Evolutionary conservation across 2,113 vertebrate genomes (phyloP).

Genomic region (Malurus alboscapulatus): DNA sequence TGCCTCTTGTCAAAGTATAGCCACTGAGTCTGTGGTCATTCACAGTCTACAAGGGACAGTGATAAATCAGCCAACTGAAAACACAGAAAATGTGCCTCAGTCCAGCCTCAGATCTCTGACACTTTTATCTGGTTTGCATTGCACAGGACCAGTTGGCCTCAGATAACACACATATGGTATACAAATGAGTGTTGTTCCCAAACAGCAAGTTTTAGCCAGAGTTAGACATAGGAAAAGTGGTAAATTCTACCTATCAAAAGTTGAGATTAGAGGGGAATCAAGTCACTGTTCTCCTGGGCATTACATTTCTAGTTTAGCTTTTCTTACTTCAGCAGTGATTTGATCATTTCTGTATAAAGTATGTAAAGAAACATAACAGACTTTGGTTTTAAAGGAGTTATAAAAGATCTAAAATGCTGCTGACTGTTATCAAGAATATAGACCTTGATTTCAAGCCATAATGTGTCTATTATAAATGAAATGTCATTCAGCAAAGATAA

Average conservation of each 20-base stretch:
- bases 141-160: neutral
- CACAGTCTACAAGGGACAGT: neutral
- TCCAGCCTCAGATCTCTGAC: neutral
- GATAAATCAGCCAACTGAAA: neutral
- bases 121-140: neutral
- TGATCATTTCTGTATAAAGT: neutral
- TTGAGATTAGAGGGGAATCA: neutral
- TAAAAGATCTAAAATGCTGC: neutral
- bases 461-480: neutral
- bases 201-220: neutral
- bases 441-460: neutral
- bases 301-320: neutral
- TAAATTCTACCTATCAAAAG: neutral
- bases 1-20: fast-evolving
- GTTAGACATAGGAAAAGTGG: neutral
- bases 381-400: neutral
- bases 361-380: neutral
- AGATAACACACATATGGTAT: neutral
- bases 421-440: neutral
- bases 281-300: neutral
- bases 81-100: neutral
- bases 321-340: neutral
- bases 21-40: neutral
- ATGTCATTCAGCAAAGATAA: neutral
- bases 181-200: neutral